These are phyloP conservation scores for Nebria salina DNA, from an alignment of 2,888 invertebrate genomes.

Conservation along the genomic window DNA sequence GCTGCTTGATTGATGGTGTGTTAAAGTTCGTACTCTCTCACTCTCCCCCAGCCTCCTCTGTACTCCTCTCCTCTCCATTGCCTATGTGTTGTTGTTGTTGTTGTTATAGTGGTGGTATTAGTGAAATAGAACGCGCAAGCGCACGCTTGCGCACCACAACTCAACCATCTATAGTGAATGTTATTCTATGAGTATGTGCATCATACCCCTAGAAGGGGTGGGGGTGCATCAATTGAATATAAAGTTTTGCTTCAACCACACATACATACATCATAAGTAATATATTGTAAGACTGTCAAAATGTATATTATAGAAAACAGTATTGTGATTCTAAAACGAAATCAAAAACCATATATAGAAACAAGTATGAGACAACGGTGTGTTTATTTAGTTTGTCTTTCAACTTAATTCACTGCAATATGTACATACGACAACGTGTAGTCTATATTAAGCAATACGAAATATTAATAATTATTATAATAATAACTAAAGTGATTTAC, in stretches of 20 bases:
- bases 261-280: neutral
- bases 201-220: neutral
- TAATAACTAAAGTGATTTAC: too few species aligned
- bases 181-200: neutral
- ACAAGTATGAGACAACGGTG: neutral
- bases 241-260: neutral
- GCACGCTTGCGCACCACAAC: neutral
- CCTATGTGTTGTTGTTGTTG: neutral
- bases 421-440: too few species aligned
- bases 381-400: neutral
- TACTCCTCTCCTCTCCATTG: neutral
- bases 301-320: neutral
- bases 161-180: neutral
- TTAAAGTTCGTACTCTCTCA: conserved; percentile 17
- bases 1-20: conserved; percentile 46
- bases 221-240: neutral
- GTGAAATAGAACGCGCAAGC: neutral
- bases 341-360: neutral
- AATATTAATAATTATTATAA: too few species aligned
- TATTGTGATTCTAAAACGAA: neutral
- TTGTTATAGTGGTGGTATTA: neutral
- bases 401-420: too few species aligned
- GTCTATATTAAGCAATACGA: too few species aligned
- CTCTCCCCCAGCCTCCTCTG: neutral
- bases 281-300: neutral